Conservation (phyloP, 1,140 invertebrate genomes). For the Geopemphigus sp. region DNA sequence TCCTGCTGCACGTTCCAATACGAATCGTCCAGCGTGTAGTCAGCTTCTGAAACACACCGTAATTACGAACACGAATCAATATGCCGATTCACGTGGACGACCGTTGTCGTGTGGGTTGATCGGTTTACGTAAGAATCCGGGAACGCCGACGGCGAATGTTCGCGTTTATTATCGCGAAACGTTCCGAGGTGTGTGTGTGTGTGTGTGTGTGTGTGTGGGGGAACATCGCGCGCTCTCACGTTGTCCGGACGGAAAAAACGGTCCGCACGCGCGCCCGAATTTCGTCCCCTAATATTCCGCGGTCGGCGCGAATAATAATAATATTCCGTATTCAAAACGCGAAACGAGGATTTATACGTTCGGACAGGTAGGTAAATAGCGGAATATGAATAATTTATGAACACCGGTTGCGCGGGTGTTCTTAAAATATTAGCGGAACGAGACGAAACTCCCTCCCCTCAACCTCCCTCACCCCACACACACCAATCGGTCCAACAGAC, state of each 20-base stretch:
- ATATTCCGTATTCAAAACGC: conserved; percentile 49
- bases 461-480: too few species aligned
- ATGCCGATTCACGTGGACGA: too few species aligned
- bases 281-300: conserved; percentile 30
- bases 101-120: too few species aligned
- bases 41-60: conserved; percentile 73
- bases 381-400: conserved; percentile 17
- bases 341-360: conserved; percentile 33
- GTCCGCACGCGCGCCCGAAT: too few species aligned
- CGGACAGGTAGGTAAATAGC: background rate
- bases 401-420: conserved; percentile 50
- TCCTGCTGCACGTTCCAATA: conserved; percentile 78
- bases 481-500: too few species aligned
- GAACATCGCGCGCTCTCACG: too few species aligned
- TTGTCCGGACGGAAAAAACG: too few species aligned
- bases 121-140: too few species aligned
- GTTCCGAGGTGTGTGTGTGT: background rate
- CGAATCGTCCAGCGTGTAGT: conserved; percentile 85
- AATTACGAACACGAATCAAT: conserved; percentile 50
- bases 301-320: background rate
- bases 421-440: conserved; percentile 51
- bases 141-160: background rate
- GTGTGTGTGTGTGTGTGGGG: too few species aligned
- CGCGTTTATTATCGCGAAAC: background rate
- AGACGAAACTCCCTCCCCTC: too few species aligned